Conservation (phyloP, 2,113 vertebrate species). For the Fregata magnificens region DNA sequence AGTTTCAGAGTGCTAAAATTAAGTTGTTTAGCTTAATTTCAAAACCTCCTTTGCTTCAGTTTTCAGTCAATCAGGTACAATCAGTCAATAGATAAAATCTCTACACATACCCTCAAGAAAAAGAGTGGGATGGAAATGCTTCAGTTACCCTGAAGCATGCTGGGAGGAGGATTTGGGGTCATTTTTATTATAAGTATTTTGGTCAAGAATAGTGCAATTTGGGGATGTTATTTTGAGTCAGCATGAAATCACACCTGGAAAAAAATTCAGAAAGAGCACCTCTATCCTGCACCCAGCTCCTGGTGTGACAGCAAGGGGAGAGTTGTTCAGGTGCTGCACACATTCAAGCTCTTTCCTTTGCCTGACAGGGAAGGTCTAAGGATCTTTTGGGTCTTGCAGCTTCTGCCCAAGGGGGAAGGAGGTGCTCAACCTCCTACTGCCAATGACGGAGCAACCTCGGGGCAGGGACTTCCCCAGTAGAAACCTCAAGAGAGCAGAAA, state of each 20-base stretch:
- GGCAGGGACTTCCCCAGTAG: neutral
- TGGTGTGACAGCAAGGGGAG: neutral
- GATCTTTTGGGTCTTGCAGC: neutral
- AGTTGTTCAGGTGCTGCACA: neutral
- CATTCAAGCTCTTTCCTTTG: neutral
- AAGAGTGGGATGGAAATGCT: neutral
- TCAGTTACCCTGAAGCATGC: neutral
- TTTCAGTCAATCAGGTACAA: neutral
- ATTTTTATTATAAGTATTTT: neutral
- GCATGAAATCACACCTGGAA: neutral
- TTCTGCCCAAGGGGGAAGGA: neutral
- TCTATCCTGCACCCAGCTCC: neutral
- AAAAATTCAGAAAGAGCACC: neutral
- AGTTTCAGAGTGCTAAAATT: neutral
- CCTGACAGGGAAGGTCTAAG: neutral
- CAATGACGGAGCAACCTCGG: accelerated
- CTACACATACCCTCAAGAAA: neutral
- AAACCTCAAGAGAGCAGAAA: neutral
- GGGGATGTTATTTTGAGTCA: neutral
- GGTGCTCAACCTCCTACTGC: neutral
- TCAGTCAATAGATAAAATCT: neutral
- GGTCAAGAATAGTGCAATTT: neutral
- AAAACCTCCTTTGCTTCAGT: neutral
- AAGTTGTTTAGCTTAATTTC: neutral
- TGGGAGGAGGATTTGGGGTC: neutral